Percentiles rank a stretch among this genome's conserved stretches.
Evolutionary conservation across 1,140 invertebrate genomes (phyloP).

Genomic region (Drosophila punjabiensis): DNA sequence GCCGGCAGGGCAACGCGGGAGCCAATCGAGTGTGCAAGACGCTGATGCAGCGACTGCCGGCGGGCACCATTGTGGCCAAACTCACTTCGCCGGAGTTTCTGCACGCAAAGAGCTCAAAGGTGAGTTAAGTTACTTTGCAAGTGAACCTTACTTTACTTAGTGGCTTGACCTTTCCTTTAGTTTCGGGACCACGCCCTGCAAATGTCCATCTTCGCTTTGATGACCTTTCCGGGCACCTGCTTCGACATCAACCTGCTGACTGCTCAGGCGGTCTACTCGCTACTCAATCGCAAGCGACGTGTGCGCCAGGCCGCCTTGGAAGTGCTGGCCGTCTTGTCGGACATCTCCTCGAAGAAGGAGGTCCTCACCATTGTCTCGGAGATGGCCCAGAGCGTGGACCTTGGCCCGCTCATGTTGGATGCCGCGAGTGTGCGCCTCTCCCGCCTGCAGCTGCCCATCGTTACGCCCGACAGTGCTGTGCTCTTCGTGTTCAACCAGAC

Average conservation of each 20-base stretch:
- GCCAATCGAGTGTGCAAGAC: constrained; percentile 87
- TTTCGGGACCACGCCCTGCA: constrained; percentile 92
- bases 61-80: constrained; percentile 88
- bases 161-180: constrained; percentile 65
- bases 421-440: constrained; percentile 87
- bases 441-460: constrained; percentile 88
- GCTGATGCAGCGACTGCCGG: constrained; percentile 89
- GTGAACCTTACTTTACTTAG: neutral
- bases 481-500: constrained; percentile 87
- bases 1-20: constrained; percentile 87
- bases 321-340: constrained; percentile 91
- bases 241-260: constrained; percentile 90
- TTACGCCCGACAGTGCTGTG: constrained; percentile 89
- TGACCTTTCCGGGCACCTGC: constrained; percentile 93
- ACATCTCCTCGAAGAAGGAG: constrained; percentile 88
- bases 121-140: constrained; percentile 38
- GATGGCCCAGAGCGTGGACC: constrained; percentile 84
- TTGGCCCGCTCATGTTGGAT: constrained; percentile 84
- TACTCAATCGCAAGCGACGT: constrained; percentile 89
- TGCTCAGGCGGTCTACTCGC: constrained; percentile 86
- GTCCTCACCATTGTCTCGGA: constrained; percentile 86
- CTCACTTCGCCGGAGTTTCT: constrained; percentile 88
- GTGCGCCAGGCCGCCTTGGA: constrained; percentile 93
- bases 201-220: constrained; percentile 90
- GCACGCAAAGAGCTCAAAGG: constrained; percentile 88